phyloP scores from a whole-genome alignment of 2,113 vertebrate genomes.

The Microcebus lehilahytsara region DNA sequence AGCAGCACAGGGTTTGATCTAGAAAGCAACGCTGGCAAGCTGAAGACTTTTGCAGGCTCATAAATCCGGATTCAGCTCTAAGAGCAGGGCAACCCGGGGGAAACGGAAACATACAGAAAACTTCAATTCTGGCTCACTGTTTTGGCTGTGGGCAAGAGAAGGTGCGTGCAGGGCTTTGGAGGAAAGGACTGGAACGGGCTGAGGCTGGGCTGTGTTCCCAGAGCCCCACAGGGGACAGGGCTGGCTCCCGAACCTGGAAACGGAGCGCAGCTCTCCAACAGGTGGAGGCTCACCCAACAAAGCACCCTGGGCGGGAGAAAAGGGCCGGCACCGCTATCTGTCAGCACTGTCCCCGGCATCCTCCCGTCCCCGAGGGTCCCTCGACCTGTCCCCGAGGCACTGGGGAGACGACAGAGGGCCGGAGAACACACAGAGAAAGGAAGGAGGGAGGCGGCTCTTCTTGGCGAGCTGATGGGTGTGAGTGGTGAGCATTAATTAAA shows the following conservation, averaged over 20 bases:
- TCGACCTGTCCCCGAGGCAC: not conserved
- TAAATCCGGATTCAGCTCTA: conserved; percentile 64
- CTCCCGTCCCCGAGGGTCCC: not conserved
- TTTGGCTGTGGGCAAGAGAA: conserved; percentile 76
- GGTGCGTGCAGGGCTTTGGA: conserved; percentile 49
- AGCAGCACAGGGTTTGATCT: not conserved
- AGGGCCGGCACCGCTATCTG: not conserved
- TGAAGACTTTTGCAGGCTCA: conserved; percentile 17
- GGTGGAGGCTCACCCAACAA: conserved; percentile 67
- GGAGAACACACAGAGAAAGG: not conserved
- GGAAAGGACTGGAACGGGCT: conserved; percentile 62
- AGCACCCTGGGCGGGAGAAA: not conserved
- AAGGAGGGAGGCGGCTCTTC: conserved; percentile 58
- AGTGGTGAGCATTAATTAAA: conserved; percentile 75
- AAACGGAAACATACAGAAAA: conserved; percentile 56
- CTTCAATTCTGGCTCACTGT: conserved; percentile 72
- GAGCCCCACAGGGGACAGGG: conserved; percentile 69
- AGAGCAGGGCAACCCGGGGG: conserved; percentile 39
- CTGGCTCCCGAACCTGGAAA: conserved; percentile 78
- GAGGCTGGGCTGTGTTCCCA: conserved; percentile 78
- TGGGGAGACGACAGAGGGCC: not conserved
- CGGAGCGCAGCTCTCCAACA: conserved; percentile 75
- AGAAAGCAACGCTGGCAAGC: conserved; percentile 25
- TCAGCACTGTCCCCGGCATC: not conserved
- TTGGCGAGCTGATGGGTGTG: conserved; percentile 54